Conservation (phyloP, 2,113 vertebrate genomes). For the Peromyscus maniculatus region DNA sequence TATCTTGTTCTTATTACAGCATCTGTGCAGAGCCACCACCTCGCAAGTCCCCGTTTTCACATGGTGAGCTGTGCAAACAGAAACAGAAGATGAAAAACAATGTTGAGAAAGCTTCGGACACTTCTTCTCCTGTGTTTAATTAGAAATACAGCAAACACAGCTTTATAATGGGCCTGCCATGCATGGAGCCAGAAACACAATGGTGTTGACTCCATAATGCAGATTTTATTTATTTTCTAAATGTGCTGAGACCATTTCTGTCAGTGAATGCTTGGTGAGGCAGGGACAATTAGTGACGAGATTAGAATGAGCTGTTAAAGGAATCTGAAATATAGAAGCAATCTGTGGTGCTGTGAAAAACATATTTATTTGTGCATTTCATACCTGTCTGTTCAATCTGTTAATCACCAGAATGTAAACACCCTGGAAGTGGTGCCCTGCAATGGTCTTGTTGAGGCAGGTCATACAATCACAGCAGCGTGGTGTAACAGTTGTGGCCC, state of each 20-base stretch:
- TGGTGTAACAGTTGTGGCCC: neutral
- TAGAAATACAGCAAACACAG: slow-evolving; percentile 75
- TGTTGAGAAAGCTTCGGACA: slow-evolving; percentile 23
- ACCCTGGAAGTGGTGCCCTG: neutral
- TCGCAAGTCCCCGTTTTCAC: slow-evolving; percentile 98
- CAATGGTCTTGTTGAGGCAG: neutral
- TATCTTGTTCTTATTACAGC: slow-evolving; percentile 99
- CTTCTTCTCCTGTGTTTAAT: slow-evolving; percentile 60
- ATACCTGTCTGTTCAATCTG: neutral
- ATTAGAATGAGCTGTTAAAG: slow-evolving; percentile 30
- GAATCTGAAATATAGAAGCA: slow-evolving; percentile 53
- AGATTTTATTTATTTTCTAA: slow-evolving; percentile 80
- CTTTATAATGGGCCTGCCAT: slow-evolving; percentile 56
- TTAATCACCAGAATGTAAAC: slow-evolving; percentile 32
- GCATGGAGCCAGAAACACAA: slow-evolving; percentile 75
- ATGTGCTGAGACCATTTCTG: slow-evolving; percentile 34
- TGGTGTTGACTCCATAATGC: slow-evolving; percentile 46
- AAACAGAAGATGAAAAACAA: slow-evolving; percentile 69
- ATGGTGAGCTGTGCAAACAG: slow-evolving; percentile 90
- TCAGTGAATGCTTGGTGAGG: slow-evolving; percentile 75
- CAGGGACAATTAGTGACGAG: slow-evolving; percentile 59
- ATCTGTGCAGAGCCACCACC: slow-evolving; percentile 98
- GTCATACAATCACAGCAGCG: neutral
- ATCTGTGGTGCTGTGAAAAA: slow-evolving; percentile 47
- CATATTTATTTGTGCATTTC: slow-evolving; percentile 57